These are phyloP conservation scores for Plotosus lineatus DNA, from an alignment of 2,113 vertebrate genomes.

Conservation along the genomic window DNA sequence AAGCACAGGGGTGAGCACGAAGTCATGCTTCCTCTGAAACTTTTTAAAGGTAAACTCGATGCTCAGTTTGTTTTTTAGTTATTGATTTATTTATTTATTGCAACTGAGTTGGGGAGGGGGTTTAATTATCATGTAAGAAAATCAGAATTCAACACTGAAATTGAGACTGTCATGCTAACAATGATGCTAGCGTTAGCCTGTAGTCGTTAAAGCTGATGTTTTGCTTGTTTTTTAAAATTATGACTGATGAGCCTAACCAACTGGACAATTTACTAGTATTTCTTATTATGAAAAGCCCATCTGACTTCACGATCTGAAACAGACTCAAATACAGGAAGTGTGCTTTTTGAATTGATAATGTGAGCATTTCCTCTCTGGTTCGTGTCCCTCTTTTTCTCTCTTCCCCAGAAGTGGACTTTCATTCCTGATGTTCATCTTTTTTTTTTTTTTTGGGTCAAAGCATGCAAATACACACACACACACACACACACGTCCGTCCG, in stretches of 20 bases:
- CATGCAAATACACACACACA: background rate
- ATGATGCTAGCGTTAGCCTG: background rate
- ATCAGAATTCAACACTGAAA: background rate
- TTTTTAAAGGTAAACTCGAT: background rate
- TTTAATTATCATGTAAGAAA: no score
- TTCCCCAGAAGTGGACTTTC: constrained; percentile 34
- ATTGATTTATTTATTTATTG: no score
- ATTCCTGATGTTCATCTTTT: constrained; percentile 33
- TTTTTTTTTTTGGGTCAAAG: background rate
- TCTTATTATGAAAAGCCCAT: background rate
- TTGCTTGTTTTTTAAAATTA: constrained; percentile 24
- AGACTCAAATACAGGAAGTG: constrained; percentile 49
- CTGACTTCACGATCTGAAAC: background rate
- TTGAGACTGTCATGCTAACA: background rate
- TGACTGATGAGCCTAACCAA: constrained; percentile 19
- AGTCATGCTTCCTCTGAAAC: background rate
- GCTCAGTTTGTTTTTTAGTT: background rate
- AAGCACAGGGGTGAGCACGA: background rate
- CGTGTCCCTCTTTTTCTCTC: constrained; percentile 28
- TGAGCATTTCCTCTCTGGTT: constrained; percentile 44
- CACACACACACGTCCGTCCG: background rate
- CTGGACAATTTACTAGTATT: constrained; percentile 22
- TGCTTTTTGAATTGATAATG: constrained; percentile 54
- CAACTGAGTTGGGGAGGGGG: no score
- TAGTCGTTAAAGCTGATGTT: constrained; percentile 10